Conservation (phyloP, 2,888 invertebrate species). For the Lepidochrysops patricia region DNA sequence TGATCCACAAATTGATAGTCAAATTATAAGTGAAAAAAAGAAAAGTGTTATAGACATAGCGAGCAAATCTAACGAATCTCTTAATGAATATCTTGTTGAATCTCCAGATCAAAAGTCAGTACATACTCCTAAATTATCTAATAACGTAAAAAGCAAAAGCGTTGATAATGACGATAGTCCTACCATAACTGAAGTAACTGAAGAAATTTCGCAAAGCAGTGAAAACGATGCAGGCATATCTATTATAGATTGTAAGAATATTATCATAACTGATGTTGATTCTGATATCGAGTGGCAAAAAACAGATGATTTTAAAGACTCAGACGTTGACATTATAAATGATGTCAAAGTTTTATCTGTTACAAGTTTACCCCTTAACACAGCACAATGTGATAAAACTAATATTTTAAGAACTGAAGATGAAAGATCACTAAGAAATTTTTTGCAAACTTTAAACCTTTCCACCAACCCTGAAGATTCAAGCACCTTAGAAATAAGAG, state of each 20-base stretch:
- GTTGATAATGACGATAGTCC: slow-evolving; percentile 62
- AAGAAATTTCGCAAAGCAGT: slow-evolving; percentile 31
- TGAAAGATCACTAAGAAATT: slow-evolving; percentile 70
- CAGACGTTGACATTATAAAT: slow-evolving; percentile 32
- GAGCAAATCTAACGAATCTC: slow-evolving; percentile 12
- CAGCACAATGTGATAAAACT: slow-evolving; percentile 52
- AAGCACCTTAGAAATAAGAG: slow-evolving; percentile 51
- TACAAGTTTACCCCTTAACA: slow-evolving; percentile 54
- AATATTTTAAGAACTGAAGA: slow-evolving; percentile 71
- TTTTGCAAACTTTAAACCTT: slow-evolving; percentile 73
- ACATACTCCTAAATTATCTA: slow-evolving; percentile 45
- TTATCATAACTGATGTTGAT: slow-evolving; percentile 78
- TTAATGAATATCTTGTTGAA: slow-evolving; percentile 51
- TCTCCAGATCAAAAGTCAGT: slow-evolving; percentile 50
- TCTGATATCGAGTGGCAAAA: slow-evolving; percentile 77
- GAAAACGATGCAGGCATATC: slow-evolving; percentile 41
- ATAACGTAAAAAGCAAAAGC: slow-evolving; percentile 59
- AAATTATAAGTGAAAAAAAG: not conserved
- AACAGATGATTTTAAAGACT: slow-evolving; percentile 50
- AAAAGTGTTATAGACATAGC: not conserved
- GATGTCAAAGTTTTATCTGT: slow-evolving; percentile 50
- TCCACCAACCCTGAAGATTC: slow-evolving; percentile 60
- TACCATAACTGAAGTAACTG: slow-evolving; percentile 58
- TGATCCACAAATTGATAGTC: slow-evolving; percentile 2
- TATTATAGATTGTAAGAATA: slow-evolving; percentile 60